Evolutionary conservation across 2,888 invertebrate species (phyloP), one percentile per base, ranked within the genome.

Genomic region (Drymonia ruficornis): DNA sequence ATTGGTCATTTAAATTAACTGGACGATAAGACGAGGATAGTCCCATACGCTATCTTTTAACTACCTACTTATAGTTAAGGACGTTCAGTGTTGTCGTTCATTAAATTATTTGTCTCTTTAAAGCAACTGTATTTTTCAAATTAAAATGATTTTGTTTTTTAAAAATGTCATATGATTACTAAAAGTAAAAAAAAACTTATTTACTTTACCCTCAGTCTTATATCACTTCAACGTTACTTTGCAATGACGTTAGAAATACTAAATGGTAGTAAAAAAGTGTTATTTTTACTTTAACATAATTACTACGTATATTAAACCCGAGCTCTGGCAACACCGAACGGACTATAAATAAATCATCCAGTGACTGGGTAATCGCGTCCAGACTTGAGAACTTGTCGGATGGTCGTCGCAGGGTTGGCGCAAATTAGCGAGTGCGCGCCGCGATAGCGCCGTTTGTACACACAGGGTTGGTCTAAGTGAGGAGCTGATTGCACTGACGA

Each of bases 361-460:
- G 72, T 70, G 80, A 77, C 80, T 78, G 78, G 76, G 77, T 82
- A 81, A 90, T 91, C 87, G 83, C 84, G 84, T 82, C 82, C 83
- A 78, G 78, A 74, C 82, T 80, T 81, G 82, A 83, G 78, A 82
- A 84, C 76, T 84, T 84, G 84, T 80, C 74, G 79, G 85, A 81
- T 79, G 83, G 83, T 78, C 82, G 88, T 79, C 79, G 83, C 74
- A 74, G 76, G 82, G 85, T 80, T 82, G 79, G 79, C 80, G 83
- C 86, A 89, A 91, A 90, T 91, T 88, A 90, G 90, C 86, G 88
- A 87, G 84, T 91, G 91, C 85, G 82, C 86, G 76, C 70, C 65
- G 83, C 80, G 91, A 91, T 91, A 89, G 87, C 83, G 83, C 78
- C 86, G 86, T 86, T 85, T 85, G 83, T 78, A 75, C 70, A 78